Percentiles rank a stretch among this genome's conserved stretches.
Evolutionary conservation across 2,888 invertebrate species (phyloP).

Genomic region (Rhyacophila evoluta): DNA sequence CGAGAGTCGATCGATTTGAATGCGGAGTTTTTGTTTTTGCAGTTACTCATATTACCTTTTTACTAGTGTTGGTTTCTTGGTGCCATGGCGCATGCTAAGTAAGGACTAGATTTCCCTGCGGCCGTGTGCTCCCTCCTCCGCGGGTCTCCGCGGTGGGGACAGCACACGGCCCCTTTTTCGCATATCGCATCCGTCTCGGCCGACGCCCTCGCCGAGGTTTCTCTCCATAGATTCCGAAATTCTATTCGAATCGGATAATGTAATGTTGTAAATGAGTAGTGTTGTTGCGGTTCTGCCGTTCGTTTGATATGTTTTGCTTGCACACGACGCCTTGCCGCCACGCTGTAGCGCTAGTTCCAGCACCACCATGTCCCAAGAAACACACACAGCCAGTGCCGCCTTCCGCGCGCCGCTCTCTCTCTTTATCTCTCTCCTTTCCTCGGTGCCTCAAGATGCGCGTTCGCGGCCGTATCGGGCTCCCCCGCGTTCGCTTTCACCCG

Average conservation of each 20-base stretch:
- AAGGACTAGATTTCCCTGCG: slow-evolving; percentile 68
- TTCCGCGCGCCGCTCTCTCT: slow-evolving; percentile 52
- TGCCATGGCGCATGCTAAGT: slow-evolving; percentile 78
- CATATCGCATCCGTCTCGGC: slow-evolving; percentile 27
- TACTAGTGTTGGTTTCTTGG: slow-evolving; percentile 82
- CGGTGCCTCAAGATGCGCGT: slow-evolving; percentile 24
- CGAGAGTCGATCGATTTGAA: slow-evolving; percentile 68
- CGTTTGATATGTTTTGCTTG: slow-evolving; percentile 70
- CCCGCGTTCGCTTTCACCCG: not conserved
- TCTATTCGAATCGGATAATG: slow-evolving; percentile 62
- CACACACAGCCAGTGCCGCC: slow-evolving; percentile 71
- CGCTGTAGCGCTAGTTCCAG: slow-evolving; percentile 73
- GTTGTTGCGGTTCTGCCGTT: slow-evolving; percentile 57
- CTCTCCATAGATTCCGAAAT: slow-evolving; percentile 57
- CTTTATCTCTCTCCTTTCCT: slow-evolving; percentile 36
- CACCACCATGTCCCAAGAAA: slow-evolving; percentile 71
- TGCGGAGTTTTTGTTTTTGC: slow-evolving; percentile 73
- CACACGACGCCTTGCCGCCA: slow-evolving; percentile 73
- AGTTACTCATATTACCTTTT: slow-evolving; percentile 70
- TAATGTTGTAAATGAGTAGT: slow-evolving; percentile 72
- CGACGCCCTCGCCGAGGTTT: not conserved
- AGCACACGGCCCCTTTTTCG: slow-evolving; percentile 31
- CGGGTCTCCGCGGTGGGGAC: slow-evolving; percentile 62
- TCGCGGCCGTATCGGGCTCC: slow-evolving; percentile 8
- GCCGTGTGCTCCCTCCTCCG: slow-evolving; percentile 34